Percentiles rank a stretch among this genome's conserved stretches.
These are phyloP conservation scores for Elephas maximus DNA, from an alignment of 2,113 vertebrate genomes.

Conservation along the genomic window DNA sequence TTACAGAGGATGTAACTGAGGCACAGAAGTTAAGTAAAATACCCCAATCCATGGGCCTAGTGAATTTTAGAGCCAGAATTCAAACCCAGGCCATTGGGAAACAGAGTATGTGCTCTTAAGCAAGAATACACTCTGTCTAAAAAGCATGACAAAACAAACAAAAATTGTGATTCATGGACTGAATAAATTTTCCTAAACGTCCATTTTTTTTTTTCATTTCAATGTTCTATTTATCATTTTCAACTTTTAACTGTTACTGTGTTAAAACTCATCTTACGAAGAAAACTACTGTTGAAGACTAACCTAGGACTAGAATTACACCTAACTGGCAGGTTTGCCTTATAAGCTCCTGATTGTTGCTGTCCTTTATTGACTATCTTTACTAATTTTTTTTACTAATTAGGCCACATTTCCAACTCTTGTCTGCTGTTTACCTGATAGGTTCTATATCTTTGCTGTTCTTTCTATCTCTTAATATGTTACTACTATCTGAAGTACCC, in stretches of 20 bases:
- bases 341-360: neutral
- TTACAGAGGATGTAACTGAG: too few species aligned
- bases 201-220: neutral
- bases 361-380: neutral
- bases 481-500: neutral
- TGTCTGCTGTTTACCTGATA: neutral
- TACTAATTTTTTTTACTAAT: neutral
- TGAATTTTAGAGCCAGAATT: neutral
- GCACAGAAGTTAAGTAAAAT: too few species aligned
- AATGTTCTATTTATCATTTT: conserved; percentile 43
- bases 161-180: neutral
- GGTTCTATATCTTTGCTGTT: neutral
- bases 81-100: neutral
- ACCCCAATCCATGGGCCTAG: neutral
- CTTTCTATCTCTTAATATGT: neutral
- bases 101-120: neutral
- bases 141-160: neutral
- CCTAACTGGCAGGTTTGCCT: neutral
- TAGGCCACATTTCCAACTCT: neutral
- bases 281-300: neutral
- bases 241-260: neutral
- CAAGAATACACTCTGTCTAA: neutral
- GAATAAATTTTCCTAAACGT: neutral
- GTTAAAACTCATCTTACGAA: neutral
- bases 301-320: neutral